Conservation (phyloP, 53 echinoderm and acorn worm genomes). For the Echinometra lucunter region DNA sequence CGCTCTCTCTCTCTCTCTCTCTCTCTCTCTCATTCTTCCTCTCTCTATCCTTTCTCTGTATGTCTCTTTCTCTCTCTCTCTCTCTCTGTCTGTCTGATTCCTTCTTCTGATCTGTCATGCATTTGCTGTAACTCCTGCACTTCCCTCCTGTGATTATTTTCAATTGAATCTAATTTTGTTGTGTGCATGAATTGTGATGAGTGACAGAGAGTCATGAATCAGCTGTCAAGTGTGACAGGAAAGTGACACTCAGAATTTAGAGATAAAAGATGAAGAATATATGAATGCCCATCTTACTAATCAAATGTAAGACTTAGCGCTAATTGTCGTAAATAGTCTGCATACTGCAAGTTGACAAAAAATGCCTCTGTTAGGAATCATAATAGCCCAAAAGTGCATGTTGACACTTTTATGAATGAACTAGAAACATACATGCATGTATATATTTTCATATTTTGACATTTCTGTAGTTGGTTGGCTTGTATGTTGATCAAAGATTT, state of each 20-base stretch:
- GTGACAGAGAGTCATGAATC: slow-evolving; percentile 33
- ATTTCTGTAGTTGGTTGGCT: too few species aligned
- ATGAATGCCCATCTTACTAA: slow-evolving; percentile 43
- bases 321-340: slow-evolving; percentile 6
- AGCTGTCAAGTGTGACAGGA: slow-evolving; percentile 50
- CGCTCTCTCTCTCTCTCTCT: not conserved
- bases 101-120: slow-evolving; percentile 8
- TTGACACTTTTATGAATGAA: not conserved
- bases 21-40: not conserved
- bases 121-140: slow-evolving; percentile 26
- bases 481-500: too few species aligned
- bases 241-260: slow-evolving; percentile 20
- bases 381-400: not conserved
- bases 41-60: not conserved
- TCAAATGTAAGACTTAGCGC: not conserved
- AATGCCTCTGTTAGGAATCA: not conserved
- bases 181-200: slow-evolving; percentile 29
- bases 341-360: slow-evolving; percentile 4
- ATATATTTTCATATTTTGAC: too few species aligned
- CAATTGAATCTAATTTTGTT: slow-evolving; percentile 63
- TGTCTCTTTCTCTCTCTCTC: not conserved
- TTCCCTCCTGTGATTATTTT: slow-evolving; percentile 38
- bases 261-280: slow-evolving; percentile 37
- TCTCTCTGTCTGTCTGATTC: not conserved
- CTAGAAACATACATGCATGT: not conserved